phyloP scores from a whole-genome alignment of 2,797 vertebrate species.

The Chelon labrosus region DNA sequence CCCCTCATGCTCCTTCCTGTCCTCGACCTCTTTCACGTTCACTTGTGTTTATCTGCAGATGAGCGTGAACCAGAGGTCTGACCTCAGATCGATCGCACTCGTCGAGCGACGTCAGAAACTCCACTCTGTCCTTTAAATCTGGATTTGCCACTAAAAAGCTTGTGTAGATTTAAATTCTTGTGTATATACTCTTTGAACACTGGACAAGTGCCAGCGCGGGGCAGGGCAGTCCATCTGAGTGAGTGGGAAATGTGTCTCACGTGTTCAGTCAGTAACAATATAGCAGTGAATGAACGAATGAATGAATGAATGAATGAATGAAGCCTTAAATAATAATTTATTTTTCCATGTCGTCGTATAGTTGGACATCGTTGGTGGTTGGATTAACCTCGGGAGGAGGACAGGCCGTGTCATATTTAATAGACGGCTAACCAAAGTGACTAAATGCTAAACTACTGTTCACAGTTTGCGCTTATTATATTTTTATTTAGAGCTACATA shows the following conservation, averaged over 20 bases:
- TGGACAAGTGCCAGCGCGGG: slow-evolving; percentile 19
- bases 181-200: slow-evolving; percentile 24
- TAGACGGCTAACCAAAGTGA: no score
- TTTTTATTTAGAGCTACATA: no score
- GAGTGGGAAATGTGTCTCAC: slow-evolving; percentile 3
- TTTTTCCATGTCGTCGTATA: slow-evolving; percentile 3
- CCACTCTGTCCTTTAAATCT: background rate
- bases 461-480: no score
- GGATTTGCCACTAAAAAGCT: background rate
- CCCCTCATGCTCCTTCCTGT: no score
- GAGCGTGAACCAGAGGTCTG: no score
- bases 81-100: no score
- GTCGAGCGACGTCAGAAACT: background rate
- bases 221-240: background rate
- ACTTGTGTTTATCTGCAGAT: no score
- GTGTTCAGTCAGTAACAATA: background rate
- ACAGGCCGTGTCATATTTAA: no score
- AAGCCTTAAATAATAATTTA: background rate
- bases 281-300: background rate
- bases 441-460: no score
- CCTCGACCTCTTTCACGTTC: no score
- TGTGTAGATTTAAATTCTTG: slow-evolving; percentile 12
- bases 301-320: background rate
- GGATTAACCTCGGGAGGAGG: no score
- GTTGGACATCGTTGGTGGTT: no score